These are phyloP conservation scores for Dendrolimus houi DNA, from an alignment of 2,888 invertebrate species.

Conservation along the genomic window DNA sequence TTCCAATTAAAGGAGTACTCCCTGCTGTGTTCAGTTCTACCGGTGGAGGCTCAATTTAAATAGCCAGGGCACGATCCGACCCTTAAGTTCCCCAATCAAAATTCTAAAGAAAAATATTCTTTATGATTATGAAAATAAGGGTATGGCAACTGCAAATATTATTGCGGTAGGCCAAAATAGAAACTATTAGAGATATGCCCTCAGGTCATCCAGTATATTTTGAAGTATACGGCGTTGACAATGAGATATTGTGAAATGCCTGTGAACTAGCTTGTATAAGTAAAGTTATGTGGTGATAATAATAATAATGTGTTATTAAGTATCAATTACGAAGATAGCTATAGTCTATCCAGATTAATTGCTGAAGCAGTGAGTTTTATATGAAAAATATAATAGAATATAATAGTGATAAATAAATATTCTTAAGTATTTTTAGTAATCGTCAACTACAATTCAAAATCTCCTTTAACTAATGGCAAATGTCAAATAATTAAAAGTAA, in stretches of 20 bases:
- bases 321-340: too few species aligned
- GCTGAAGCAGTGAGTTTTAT: too few species aligned
- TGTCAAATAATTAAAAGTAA: slow-evolving; percentile 54
- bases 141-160: slow-evolving; percentile 11
- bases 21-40: slow-evolving; percentile 62
- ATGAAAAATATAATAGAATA: too few species aligned
- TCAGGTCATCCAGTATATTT: slow-evolving; percentile 47
- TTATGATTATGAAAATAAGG: slow-evolving; percentile 17
- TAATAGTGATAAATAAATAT: too few species aligned
- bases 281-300: too few species aligned
- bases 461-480: too few species aligned
- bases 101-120: slow-evolving; percentile 16
- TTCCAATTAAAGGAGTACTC: slow-evolving; percentile 68
- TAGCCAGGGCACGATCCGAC: slow-evolving; percentile 61
- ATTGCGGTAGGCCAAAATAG: slow-evolving; percentile 32
- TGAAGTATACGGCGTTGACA: slow-evolving; percentile 51
- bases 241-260: slow-evolving; percentile 36
- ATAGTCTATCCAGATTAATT: too few species aligned
- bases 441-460: too few species aligned
- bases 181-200: slow-evolving; percentile 58
- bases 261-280: too few species aligned
- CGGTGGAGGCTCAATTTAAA: slow-evolving; percentile 57
- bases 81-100: slow-evolving; percentile 23
- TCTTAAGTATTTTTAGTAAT: too few species aligned
- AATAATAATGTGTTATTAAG: too few species aligned